Evolutionary conservation across 2,888 invertebrate genomes (phyloP).

Genomic region (Magallana nippona): DNA sequence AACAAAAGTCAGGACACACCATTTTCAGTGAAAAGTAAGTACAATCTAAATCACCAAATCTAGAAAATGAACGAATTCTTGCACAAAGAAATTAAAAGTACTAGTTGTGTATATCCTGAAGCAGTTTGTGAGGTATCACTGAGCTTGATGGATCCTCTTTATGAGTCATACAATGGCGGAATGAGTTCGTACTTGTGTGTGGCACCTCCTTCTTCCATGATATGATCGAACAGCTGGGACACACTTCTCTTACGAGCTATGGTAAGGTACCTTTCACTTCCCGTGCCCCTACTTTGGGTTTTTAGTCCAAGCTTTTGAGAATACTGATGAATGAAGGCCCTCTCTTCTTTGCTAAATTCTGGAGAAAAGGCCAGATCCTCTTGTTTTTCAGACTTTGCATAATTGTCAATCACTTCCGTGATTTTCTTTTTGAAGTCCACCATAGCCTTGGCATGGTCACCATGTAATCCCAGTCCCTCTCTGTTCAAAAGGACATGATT

Average conservation of each 20-base stretch:
- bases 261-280: slow-evolving; percentile 81
- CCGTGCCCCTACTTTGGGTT: slow-evolving; percentile 82
- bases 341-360: slow-evolving; percentile 80
- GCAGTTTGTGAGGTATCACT: no score
- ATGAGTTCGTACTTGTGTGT: slow-evolving; percentile 82
- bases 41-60: no score
- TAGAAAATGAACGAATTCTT: no score
- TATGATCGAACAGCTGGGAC: slow-evolving; percentile 80
- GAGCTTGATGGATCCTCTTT: neutral
- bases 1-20: no score
- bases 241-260: slow-evolving; percentile 81
- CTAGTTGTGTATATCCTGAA: no score
- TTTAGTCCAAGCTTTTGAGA: slow-evolving; percentile 81
- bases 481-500: slow-evolving; percentile 69
- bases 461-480: slow-evolving; percentile 75
- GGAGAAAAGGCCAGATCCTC: slow-evolving; percentile 80
- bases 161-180: slow-evolving; percentile 59
- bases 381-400: slow-evolving; percentile 72
- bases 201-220: slow-evolving; percentile 81
- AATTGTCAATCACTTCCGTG: slow-evolving; percentile 73
- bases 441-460: slow-evolving; percentile 60
- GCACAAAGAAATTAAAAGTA: no score
- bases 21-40: no score
- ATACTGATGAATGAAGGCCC: slow-evolving; percentile 79
- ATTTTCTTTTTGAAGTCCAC: slow-evolving; percentile 71